Evolutionary conservation across 2,888 invertebrate genomes (phyloP).

Genomic region (Nysson spinosus): DNA sequence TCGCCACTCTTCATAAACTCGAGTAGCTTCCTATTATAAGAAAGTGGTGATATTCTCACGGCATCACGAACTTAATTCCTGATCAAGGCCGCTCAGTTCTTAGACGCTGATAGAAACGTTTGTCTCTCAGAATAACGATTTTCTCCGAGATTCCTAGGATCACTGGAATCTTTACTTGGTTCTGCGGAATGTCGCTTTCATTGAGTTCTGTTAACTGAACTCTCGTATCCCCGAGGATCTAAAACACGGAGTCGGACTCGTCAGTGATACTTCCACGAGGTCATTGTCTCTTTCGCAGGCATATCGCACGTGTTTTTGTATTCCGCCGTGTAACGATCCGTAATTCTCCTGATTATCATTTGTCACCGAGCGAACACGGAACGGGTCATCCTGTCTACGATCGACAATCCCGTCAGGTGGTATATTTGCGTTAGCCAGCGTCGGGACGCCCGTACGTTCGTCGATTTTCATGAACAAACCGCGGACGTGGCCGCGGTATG

Average conservation of each 20-base stretch:
- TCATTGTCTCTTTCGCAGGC: constrained; percentile 19
- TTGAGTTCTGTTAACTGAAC: constrained; percentile 49
- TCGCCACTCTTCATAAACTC: no score
- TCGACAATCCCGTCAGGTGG: constrained; percentile 31
- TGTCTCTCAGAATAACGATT: no score
- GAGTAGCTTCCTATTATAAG: no score
- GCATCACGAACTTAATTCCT: no score
- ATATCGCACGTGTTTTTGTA: constrained; percentile 58
- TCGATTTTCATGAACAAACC: constrained; percentile 61
- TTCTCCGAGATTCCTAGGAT: no score
- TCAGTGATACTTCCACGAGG: not conserved
- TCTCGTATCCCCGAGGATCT: not conserved
- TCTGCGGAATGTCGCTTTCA: constrained; percentile 3
- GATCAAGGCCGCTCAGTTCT: no score
- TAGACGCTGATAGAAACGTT: no score
- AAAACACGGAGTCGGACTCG: not conserved
- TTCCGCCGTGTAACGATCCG: constrained; percentile 26
- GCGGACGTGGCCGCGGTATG: constrained; percentile 48
- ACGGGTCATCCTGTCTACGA: constrained; percentile 42
- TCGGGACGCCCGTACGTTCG: constrained; percentile 48
- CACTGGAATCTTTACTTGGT: not conserved
- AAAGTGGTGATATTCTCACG: no score
- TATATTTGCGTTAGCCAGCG: constrained; percentile 52
- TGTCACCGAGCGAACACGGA: constrained; percentile 47
- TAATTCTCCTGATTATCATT: constrained; percentile 32